A percentile compares a stretch with the other conserved stretches of the same genome.
phyloP scores from a whole-genome alignment of 2,113 vertebrate species.

The Xenopus laevis region DNA sequence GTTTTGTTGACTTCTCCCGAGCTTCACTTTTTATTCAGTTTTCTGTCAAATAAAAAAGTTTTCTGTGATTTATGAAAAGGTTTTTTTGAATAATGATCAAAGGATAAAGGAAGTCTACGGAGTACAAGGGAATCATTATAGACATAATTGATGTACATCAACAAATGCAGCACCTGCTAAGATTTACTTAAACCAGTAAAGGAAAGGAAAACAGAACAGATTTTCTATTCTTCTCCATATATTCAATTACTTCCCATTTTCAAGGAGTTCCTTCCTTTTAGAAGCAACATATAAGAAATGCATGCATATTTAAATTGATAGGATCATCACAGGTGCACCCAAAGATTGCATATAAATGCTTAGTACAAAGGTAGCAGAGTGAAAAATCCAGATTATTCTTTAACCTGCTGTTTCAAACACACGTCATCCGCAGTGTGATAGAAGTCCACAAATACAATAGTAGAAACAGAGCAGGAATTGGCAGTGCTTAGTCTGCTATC shows the following conservation, averaged over 20 bases:
- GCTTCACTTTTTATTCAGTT: slow-evolving; percentile 37
- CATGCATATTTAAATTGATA: too few relatives aligned
- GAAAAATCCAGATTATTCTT: too few relatives aligned
- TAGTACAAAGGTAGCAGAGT: too few relatives aligned
- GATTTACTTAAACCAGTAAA: slow-evolving; percentile 5
- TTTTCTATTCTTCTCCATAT: slow-evolving; percentile 17
- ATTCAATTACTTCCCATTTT: slow-evolving; percentile 10
- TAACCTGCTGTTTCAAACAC: too few relatives aligned
- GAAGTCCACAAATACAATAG: too few relatives aligned
- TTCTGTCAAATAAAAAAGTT: slow-evolving; percentile 20
- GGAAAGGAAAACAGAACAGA: slow-evolving; percentile 13
- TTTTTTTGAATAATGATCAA: slow-evolving; percentile 37
- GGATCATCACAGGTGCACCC: background rate
- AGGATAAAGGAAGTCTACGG: slow-evolving; percentile 28
- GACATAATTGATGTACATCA: slow-evolving; percentile 19
- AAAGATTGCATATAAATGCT: slow-evolving; percentile 2
- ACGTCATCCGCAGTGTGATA: too few relatives aligned
- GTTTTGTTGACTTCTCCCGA: slow-evolving; percentile 41
- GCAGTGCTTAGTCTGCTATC: too few relatives aligned
- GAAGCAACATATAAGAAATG: too few relatives aligned
- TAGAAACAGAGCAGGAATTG: too few relatives aligned
- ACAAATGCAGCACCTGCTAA: slow-evolving; percentile 21
- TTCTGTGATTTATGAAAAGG: slow-evolving; percentile 33
- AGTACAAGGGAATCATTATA: slow-evolving; percentile 19
- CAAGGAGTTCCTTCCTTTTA: background rate